A percentile compares a stretch with the other conserved stretches of the same genome.
These are phyloP conservation scores for Phalacrocorax aristotelis DNA, from an alignment of 2,113 vertebrate genomes.

Conservation along the genomic window DNA sequence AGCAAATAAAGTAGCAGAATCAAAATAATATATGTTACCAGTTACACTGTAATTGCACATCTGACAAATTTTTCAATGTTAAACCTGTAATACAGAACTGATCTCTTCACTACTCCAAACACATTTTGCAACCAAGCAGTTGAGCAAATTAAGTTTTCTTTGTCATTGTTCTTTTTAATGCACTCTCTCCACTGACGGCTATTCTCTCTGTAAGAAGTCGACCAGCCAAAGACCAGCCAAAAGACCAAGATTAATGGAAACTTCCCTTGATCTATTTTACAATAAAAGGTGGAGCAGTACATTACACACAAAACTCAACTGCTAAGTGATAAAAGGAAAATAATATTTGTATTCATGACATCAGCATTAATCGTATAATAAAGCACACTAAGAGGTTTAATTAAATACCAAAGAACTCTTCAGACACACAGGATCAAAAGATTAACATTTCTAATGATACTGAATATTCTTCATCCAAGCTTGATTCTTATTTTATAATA, in stretches of 20 bases:
- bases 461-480: neutral
- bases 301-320: conserved; percentile 34
- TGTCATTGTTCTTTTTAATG: neutral
- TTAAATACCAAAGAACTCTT: conserved; percentile 6
- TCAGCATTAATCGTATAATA: conserved; percentile 11
- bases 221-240: neutral
- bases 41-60: neutral
- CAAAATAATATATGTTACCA: neutral
- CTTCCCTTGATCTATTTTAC: conserved; percentile 1
- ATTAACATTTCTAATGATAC: neutral
- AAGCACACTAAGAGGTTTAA: conserved; percentile 13
- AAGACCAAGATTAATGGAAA: conserved; percentile 33
- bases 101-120: neutral
- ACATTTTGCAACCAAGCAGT: neutral
- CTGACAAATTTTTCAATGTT: neutral
- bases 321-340: conserved; percentile 25
- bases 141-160: neutral
- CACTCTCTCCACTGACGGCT: neutral
- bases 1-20: neutral
- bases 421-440: neutral
- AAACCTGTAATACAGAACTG: neutral
- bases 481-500: neutral
- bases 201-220: neutral
- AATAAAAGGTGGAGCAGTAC: conserved; percentile 23
- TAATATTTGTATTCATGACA: neutral